Base-by-base conservation (phyloP, 2,113 vertebrate genomes). In the Oplegnathus fasciatus region DNA sequence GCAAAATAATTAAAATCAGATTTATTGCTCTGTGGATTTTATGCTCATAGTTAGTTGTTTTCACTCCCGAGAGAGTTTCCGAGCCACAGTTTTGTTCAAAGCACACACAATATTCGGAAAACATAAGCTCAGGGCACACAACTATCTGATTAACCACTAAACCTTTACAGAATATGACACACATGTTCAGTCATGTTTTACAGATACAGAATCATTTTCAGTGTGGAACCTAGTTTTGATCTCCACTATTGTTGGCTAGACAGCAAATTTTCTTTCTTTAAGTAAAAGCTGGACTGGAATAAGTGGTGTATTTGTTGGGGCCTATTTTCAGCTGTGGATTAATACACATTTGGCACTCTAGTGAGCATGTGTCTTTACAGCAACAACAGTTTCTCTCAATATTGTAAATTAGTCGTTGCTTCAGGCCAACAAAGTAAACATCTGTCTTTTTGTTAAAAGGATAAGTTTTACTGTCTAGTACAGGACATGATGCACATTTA, bases 1-100 rank as follows among this genome's bases (percentile, higher is more conserved):
- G 34, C 28, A 58, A 52, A 84, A 77, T 75, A 17, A 88, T 80
- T 78, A 42, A 65, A 77, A 84, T 74, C 26, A 8, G 55, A 77
- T 75, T 55, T 68, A 52, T 80, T 69, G 76, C 64, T 80, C 46
- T 84, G 46, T 66, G 34, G 52, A 74, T 83, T 55, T 79, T 46
- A 70, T 69, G 13, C 67, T 83, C 8, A 9, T 48, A 61, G 30
- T 73, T 70, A 48, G 26, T 52, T 76, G 28, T 76, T 84, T 58
- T 58, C 1, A 54, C 2, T 52, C 60, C 57, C n/a, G 20, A 9
- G n/a, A 70, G 28, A 34, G 30, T 50, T 70, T 81, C 24, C 1
- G 0, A 69, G 6, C 30, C 26, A 15, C 18, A 44, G 32, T 58
- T 64, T 37, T 66, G n/a, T 64, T 60, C 46, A 77, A 72, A 68